These are phyloP conservation scores for Crotalus horridus DNA, from an alignment of 2,113 vertebrate species.

Conservation along the genomic window DNA sequence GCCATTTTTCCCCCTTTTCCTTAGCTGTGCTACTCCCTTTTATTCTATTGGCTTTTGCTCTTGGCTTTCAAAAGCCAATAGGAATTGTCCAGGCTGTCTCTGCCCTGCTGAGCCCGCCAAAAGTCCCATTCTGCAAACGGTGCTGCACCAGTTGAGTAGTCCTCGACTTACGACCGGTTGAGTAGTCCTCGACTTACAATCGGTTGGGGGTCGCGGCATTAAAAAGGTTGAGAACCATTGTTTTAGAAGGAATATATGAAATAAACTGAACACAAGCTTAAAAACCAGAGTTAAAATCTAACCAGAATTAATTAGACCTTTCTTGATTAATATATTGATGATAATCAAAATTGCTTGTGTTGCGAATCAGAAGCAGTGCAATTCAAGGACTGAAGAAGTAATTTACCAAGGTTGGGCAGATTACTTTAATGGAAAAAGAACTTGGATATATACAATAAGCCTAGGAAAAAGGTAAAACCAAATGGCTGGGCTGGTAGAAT, in stretches of 20 bases:
- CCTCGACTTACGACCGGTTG: too few relatives aligned
- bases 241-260: not conserved
- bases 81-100: too few relatives aligned
- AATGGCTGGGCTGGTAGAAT: not conserved
- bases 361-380: not conserved
- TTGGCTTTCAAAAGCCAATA: too few relatives aligned
- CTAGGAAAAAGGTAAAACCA: not conserved
- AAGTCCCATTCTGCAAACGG: too few relatives aligned
- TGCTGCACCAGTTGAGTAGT: too few relatives aligned
- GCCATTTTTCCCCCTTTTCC: too few relatives aligned
- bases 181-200: too few relatives aligned
- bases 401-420: not conserved
- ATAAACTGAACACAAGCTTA: not conserved
- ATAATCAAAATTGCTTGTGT: not conserved
- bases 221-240: too few relatives aligned
- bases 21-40: too few relatives aligned
- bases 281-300: not conserved
- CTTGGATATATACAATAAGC: not conserved
- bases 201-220: too few relatives aligned
- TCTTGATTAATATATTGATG: not conserved
- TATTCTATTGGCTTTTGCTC: too few relatives aligned
- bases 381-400: not conserved
- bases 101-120: too few relatives aligned
- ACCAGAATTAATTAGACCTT: not conserved
- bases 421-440: not conserved